Conservation (phyloP, 2,797 vertebrate genomes). For the Numenius phaeopus region DNA sequence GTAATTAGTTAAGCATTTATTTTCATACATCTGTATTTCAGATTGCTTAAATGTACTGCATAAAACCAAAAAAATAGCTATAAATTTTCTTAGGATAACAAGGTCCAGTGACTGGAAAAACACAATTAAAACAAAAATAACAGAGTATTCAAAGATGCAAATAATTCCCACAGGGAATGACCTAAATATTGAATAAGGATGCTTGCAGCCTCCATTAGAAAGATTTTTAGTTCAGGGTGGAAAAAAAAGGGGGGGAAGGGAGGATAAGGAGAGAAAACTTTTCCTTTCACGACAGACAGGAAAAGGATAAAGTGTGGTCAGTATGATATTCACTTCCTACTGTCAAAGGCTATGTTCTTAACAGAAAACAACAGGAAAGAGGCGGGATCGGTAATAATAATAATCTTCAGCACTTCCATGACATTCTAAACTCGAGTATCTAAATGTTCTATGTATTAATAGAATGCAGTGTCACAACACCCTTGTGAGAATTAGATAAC, state of each 20-base stretch:
- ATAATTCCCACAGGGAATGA: background rate
- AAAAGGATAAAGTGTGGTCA: background rate
- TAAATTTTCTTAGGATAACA: background rate
- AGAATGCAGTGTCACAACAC: background rate
- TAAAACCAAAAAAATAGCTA: background rate
- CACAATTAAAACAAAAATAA: background rate
- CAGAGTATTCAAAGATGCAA: background rate
- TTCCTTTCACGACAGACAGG: background rate
- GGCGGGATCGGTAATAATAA: background rate
- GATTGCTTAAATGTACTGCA: background rate
- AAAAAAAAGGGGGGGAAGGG: rapidly evolving
- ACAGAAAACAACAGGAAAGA: background rate
- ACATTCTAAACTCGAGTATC: background rate
- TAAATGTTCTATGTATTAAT: background rate
- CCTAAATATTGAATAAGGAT: background rate
- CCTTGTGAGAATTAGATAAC: background rate
- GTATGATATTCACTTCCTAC: background rate
- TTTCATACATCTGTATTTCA: background rate
- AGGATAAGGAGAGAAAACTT: background rate
- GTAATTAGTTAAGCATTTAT: background rate
- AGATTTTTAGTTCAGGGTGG: background rate
- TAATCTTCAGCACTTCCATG: background rate
- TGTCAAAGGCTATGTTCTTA: background rate
- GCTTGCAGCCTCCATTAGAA: background rate
- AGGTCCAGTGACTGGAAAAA: background rate